Base-by-base conservation (phyloP, 2,888 invertebrate species). In the Metopia argyrocephala region DNA sequence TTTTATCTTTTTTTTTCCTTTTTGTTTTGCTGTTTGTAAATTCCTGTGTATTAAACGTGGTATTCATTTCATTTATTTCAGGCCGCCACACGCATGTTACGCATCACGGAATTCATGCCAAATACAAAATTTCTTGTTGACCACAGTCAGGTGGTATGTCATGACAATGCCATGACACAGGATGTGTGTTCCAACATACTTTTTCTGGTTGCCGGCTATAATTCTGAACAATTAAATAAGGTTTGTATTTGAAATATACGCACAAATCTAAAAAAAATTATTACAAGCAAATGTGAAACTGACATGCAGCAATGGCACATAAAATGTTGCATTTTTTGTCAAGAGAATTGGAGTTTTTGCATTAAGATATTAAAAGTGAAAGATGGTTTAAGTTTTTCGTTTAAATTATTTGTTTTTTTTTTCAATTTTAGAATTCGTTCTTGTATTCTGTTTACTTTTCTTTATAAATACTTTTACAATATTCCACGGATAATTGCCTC, bases 191-290 rank as follows among this genome's bases (percentile, higher is more conserved):
- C 92, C 66, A 92, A 93, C 84, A 87, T 93, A 45, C 88, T 94
- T 45, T 94, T 94, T 87, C 86, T 94, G 64, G 89, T 94, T 2
- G 92, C 92, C 50, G 94, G 94, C 59, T 92, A 91, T 82, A 92
- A 93, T 89, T 90, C 91, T 5, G 89, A 91, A 54, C 92, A 93
- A 86, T 88, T 93, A 78, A 93, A 94, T 88, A 90, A 89, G 88
- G 93, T 93, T 88, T 82, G 85, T 83, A 65, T 27, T 15, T n/a
- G 23, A 5, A 6, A 12, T 0, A 25, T 3, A 61, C 12, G 12
- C 46, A 7, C 28, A n/a, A 9, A 15, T 7, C 31, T 12, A n/a
- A n/a, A n/a, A n/a, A n/a, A n/a, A n/a, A n/a, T n/a, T n/a, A n/a
- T n/a, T n/a, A n/a, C n/a, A n/a, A n/a, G n/a, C n/a, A n/a, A n/a